Evolutionary conservation across 2,888 invertebrate species (phyloP).

Genomic region (Dichetophora obliterata): DNA sequence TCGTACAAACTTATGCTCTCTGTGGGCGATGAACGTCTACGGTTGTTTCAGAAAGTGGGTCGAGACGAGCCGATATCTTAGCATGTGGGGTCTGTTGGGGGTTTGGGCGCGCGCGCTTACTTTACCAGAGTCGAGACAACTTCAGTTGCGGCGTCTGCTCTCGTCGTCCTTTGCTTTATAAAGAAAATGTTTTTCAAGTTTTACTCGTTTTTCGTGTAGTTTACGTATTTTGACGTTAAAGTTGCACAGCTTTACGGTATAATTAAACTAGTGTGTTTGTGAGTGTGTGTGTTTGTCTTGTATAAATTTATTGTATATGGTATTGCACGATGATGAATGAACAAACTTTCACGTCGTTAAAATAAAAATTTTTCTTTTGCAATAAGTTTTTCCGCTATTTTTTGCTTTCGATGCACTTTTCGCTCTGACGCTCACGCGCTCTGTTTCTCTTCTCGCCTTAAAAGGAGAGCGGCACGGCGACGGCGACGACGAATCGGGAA

Average conservation of each 20-base stretch:
- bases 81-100: conserved; percentile 74
- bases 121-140: neutral
- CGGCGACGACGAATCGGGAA: neutral
- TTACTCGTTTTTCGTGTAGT: conserved; percentile 1
- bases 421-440: neutral
- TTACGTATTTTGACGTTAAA: conserved; percentile 1
- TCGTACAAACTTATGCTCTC: conserved; percentile 38
- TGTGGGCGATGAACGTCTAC: conserved; percentile 73
- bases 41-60: conserved; percentile 94
- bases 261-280: neutral
- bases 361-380: neutral
- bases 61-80: conserved; percentile 92
- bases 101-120: conserved; percentile 34
- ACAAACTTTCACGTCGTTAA: neutral
- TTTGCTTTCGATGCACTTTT: neutral
- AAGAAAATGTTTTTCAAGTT: neutral
- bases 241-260: conserved; percentile 17
- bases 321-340: neutral
- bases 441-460: neutral
- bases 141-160: neutral
- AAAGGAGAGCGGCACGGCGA: neutral
- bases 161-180: neutral
- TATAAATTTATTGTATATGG: neutral
- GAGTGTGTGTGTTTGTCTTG: too few relatives aligned
- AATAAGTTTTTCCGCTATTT: neutral